phyloP scores from a whole-genome alignment of 2,888 invertebrate species.

The Argyra leucocephala region DNA sequence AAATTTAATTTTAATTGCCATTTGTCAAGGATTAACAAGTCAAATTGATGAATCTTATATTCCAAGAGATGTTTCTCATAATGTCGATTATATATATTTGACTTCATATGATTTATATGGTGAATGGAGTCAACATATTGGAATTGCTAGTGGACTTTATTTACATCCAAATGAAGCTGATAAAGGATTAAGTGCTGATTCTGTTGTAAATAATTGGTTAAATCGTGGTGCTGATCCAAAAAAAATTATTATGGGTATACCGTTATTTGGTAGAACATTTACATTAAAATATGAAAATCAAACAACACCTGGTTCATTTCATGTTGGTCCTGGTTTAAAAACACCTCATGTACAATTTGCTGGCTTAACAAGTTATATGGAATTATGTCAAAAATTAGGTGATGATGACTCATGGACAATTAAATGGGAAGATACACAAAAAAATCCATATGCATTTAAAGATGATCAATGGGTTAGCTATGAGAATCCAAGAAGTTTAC shows the following conservation, averaged over 20 bases:
- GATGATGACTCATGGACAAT: slow-evolving; percentile 27
- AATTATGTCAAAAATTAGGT: slow-evolving; percentile 28
- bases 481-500: slow-evolving; percentile 36
- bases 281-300: slow-evolving; percentile 37
- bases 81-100: slow-evolving; percentile 47
- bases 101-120: slow-evolving; percentile 53
- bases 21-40: slow-evolving; percentile 45
- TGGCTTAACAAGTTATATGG: slow-evolving; percentile 49
- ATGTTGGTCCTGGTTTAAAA: slow-evolving; percentile 38
- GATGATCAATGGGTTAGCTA: slow-evolving; percentile 41
- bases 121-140: slow-evolving; percentile 44
- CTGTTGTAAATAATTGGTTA: neutral
- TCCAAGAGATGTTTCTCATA: slow-evolving; percentile 42
- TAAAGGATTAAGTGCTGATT: slow-evolving; percentile 36
- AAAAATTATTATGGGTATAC: slow-evolving; percentile 41
- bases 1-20: slow-evolving; percentile 45
- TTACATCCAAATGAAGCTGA: slow-evolving; percentile 26
- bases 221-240: slow-evolving; percentile 32
- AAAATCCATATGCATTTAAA: slow-evolving; percentile 37
- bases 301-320: slow-evolving; percentile 43
- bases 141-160: slow-evolving; percentile 46
- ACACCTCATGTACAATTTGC: slow-evolving; percentile 46
- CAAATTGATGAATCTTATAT: slow-evolving; percentile 46
- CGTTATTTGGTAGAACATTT: slow-evolving; percentile 40
- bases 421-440: slow-evolving; percentile 30